Conservation (phyloP, 2,888 invertebrate genomes). For the Elysia crispata region DNA sequence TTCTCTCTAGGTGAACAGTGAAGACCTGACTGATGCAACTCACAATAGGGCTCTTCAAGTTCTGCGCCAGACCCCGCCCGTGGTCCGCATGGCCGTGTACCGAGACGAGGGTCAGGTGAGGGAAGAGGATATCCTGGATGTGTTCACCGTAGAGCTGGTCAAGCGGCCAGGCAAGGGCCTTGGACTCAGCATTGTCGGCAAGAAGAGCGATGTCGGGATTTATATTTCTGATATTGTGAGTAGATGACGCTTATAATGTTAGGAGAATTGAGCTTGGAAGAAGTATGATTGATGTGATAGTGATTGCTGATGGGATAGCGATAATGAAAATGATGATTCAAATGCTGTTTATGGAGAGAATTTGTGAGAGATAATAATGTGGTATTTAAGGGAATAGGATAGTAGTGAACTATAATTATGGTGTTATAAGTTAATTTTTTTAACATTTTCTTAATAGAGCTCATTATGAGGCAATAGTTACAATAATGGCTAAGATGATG, state of each 20-base stretch:
- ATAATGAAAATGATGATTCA: no score
- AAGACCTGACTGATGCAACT: conserved; percentile 88
- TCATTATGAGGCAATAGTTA: no score
- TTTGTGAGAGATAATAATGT: no score
- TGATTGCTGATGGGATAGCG: no score
- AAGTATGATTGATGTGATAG: no score
- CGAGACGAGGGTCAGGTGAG: conserved; percentile 78
- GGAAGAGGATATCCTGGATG: conserved; percentile 83
- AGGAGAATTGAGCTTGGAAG: no score
- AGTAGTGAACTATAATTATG: no score
- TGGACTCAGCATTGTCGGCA: conserved; percentile 87
- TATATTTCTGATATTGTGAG: conserved; percentile 95
- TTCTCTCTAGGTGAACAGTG: conserved; percentile 83
- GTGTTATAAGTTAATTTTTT: no score
- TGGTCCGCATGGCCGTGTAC: conserved; percentile 89
- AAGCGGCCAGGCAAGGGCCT: conserved; percentile 90
- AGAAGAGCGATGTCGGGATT: conserved; percentile 86
- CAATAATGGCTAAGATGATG: no score
- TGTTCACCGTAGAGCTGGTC: conserved; percentile 84
- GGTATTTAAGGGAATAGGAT: no score
- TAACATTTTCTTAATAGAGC: no score
- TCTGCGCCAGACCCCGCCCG: conserved; percentile 89
- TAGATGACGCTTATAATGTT: no score
- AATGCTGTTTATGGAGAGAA: background rate
- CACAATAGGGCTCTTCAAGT: conserved; percentile 85